Evolutionary conservation across 2,797 vertebrate genomes (phyloP), one percentile per base, ranked within the genome.

Genomic region (Lindbergichthys nudifrons): DNA sequence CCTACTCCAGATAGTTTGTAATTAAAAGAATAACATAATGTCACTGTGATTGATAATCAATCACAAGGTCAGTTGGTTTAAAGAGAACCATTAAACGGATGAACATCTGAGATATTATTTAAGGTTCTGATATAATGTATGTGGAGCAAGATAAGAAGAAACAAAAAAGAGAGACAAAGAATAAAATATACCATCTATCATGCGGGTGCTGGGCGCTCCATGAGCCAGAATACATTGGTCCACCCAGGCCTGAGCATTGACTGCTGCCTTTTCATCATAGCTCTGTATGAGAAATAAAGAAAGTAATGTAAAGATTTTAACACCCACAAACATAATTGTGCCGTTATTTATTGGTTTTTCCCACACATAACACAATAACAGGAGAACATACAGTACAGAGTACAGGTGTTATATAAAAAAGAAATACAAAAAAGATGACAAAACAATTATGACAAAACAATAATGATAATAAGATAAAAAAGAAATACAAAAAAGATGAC

Each of bases 151-250:
- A 21, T 15, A 45, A 41, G 30, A 14, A 13, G 16, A 2, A 56
- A 41, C 2, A 47, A 19, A 6, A 42, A 12, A 3, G 16, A 43
- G 30, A 18, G 1, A 36, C 4, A 3, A 53, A 26, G 32, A 43
- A 70, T 41, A 18, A 61, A 9, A 43, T 12, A 3, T 90, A 94
- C 94, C 82, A 1, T 89, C 5, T 1, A 93, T 4, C 74, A 63
- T 42, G 65, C 89, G 93, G 54, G 59, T 74, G 57, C 46, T 67
- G 1, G 72, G 14, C 2, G 66, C 3, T 10, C 92, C 93, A 12
- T 95, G 95, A 26, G 0, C 13, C 70, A 94, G 45, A 1, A n/a
- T 1, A 16, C 95, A 95, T 1, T 72, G 62, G 39, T 94, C 72
- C 3, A 89, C 68, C 94, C 94, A 95, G n/a, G 63, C 64, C 76